Evolutionary conservation across 2,113 vertebrate genomes (phyloP).

Genomic region (Solea solea): DNA sequence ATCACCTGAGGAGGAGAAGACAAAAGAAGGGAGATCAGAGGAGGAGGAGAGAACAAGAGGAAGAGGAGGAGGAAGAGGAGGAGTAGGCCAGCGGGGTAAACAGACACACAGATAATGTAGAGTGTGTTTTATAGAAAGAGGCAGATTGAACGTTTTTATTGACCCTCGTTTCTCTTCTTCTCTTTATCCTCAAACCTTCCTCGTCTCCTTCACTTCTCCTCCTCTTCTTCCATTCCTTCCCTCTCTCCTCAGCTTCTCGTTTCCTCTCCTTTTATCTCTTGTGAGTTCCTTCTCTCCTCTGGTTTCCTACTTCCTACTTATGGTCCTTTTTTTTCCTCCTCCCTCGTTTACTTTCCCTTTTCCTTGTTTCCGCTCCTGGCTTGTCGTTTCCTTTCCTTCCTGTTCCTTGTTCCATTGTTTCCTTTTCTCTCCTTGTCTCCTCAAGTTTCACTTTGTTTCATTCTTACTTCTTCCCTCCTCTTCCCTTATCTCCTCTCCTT

Average conservation of each 20-base stretch:
- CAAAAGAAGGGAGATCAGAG: background rate
- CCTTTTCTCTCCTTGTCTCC: background rate
- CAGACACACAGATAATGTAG: background rate
- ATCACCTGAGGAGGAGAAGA: slow-evolving; percentile 29
- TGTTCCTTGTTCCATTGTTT: background rate
- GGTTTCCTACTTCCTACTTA: no score
- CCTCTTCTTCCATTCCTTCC: background rate
- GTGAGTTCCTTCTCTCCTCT: no score
- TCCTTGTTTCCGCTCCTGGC: background rate
- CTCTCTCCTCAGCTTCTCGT: no score
- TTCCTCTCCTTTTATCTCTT: no score
- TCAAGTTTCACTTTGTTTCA: background rate
- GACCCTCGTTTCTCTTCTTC: background rate
- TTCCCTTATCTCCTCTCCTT: background rate
- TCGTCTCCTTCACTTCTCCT: background rate
- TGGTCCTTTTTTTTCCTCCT: no score
- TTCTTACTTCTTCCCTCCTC: background rate
- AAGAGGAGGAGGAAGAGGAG: background rate
- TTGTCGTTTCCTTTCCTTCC: background rate
- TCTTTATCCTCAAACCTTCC: background rate
- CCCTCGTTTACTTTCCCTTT: background rate
- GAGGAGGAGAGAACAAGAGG: background rate
- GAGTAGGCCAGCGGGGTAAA: background rate
- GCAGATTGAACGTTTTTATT: background rate
- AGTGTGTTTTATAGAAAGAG: slow-evolving; percentile 1